Base-by-base conservation (phyloP, 1,140 invertebrate species). In the Pissodes strobi region DNA sequence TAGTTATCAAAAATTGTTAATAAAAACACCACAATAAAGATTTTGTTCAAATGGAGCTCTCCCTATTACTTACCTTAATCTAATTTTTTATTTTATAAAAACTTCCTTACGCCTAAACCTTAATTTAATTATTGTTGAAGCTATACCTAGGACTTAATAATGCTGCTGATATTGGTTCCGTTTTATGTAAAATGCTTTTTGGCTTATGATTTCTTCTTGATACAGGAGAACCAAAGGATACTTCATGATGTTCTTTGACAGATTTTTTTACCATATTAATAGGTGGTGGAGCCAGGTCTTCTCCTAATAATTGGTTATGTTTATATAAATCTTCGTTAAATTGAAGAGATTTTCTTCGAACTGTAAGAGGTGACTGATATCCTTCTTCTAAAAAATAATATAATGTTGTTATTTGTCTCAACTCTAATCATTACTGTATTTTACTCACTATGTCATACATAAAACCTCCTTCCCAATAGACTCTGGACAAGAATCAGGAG, bases 101-200 rank as follows among this genome's bases (percentile, higher is more conserved):
- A n/a, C n/a, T n/a, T n/a, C n/a, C n/a, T n/a, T n/a, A n/a, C n/a
- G n/a, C n/a, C n/a, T n/a, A n/a, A n/a, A n/a, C n/a, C n/a, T n/a
- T n/a, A n/a, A n/a, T n/a, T 9, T 5, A 27, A 5, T 27, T 9
- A 27, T 27, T 3, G 25, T 9, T 9, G 4, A 27, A 3, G 4
- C 25, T 27, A 19, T 77, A 77, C 49, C 72, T 74, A 68, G 73
- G 76, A 77, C 75, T 72, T 10, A 61, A 27, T 13, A 69, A 22
- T 17, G 10, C 46, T n/a, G 25, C 38, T 1, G 62, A 49, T 22
- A 2, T 17, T 9, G 19, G 25, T 19, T 60, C 69, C 13, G 55
- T 62, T 39, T 58, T 66, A 13, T 63, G 58, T 22, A 66, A 55
- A 23, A 69, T 66, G 17, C 61, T 53, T 60, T 59, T 64, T 12